Evolutionary conservation across 2,888 invertebrate species (phyloP).

Genomic region (Ichneumoninae sp.): DNA sequence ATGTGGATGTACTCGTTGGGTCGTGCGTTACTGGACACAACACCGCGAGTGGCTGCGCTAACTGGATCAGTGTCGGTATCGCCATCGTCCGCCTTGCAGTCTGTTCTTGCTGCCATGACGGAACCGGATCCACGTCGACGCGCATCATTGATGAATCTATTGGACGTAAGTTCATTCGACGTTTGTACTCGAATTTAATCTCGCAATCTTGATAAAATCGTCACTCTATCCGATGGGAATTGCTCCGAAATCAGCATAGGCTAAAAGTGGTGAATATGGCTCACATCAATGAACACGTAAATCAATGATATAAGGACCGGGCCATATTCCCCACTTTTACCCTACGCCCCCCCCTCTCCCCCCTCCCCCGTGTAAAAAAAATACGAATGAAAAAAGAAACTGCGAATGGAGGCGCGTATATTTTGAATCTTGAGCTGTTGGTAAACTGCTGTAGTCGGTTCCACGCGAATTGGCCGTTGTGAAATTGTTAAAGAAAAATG

Average conservation of each 20-base stretch:
- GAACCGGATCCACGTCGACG: conserved; percentile 85
- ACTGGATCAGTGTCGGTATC: conserved; percentile 84
- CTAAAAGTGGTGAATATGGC: no score
- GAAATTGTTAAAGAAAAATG: conserved; percentile 32
- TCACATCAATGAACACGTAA: no score
- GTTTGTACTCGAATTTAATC: not conserved
- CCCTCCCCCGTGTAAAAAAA: not conserved
- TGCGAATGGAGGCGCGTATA: not conserved
- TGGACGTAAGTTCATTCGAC: conserved; percentile 85
- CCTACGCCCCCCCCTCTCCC: not conserved
- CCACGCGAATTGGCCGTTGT: conserved; percentile 4
- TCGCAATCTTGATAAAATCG: not conserved
- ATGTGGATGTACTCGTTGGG: conserved; percentile 88
- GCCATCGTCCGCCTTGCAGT: conserved; percentile 85
- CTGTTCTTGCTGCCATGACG: conserved; percentile 86
- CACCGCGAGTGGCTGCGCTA: conserved; percentile 83
- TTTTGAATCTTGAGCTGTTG: not conserved
- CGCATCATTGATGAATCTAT: conserved; percentile 87
- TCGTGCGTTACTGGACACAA: conserved; percentile 85
- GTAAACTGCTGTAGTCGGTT: not conserved
- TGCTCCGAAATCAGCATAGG: not conserved
- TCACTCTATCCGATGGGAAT: not conserved
- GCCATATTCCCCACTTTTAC: no score
- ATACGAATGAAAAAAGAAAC: not conserved
- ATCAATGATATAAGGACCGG: no score